A percentile compares a stretch with the other conserved stretches of the same genome.
phyloP scores from a whole-genome alignment of 2,113 vertebrate species.

The Fukomys damarensis region DNA sequence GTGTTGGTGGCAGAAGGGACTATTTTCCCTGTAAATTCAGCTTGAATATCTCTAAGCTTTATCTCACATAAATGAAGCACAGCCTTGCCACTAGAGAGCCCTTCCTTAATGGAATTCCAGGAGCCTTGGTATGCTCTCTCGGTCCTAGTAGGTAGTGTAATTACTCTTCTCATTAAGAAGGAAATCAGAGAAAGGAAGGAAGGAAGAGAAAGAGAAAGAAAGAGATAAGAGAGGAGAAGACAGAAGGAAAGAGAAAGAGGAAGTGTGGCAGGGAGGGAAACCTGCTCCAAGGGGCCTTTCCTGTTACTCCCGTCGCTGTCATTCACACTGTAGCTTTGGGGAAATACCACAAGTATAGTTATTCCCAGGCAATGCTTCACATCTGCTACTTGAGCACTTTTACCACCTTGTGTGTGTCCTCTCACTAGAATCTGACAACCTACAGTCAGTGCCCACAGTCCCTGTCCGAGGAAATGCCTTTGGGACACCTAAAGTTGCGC shows the following conservation, averaged over 20 bases:
- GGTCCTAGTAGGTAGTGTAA: neutral
- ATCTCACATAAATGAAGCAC: neutral
- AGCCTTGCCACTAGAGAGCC: neutral
- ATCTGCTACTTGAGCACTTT: neutral
- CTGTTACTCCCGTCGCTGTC: neutral
- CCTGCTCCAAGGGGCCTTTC: neutral
- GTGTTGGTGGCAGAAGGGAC: neutral
- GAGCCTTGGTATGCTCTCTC: neutral
- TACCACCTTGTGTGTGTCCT: neutral
- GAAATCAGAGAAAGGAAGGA: neutral
- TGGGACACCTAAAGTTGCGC: neutral
- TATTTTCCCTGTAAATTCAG: neutral
- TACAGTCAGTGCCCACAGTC: neutral
- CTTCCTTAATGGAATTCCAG: neutral
- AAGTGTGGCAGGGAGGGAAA: neutral
- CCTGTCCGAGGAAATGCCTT: neutral
- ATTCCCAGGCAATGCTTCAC: neutral
- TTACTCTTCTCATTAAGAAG: neutral
- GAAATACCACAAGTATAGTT: neutral
- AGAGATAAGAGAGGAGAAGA: rapidly evolving
- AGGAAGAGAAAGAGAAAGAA: rapidly evolving
- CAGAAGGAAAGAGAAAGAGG: neutral
- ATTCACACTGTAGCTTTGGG: neutral
- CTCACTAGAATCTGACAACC: neutral
- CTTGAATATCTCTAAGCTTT: neutral